phyloP scores from a whole-genome alignment of 2,888 invertebrate genomes.

The Caenorhabditis afra region DNA sequence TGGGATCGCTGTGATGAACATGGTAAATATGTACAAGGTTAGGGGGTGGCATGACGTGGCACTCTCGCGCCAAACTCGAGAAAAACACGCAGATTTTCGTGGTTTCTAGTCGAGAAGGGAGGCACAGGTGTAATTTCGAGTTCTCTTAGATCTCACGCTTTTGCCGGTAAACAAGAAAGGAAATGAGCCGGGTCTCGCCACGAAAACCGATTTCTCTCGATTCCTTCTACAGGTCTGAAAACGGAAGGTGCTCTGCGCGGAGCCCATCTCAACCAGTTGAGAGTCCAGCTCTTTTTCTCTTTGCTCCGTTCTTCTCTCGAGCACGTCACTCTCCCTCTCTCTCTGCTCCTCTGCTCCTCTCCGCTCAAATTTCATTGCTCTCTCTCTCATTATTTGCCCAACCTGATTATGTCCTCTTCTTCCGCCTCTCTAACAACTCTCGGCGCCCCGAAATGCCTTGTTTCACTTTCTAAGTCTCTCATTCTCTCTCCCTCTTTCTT shows the following conservation, averaged over 20 bases:
- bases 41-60: not conserved
- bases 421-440: no score
- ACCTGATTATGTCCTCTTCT: conserved; percentile 52
- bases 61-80: not conserved
- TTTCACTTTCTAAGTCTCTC: conserved; percentile 23
- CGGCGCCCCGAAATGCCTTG: not conserved
- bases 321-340: not conserved
- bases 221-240: no score
- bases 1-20: no score
- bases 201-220: no score
- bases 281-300: not conserved
- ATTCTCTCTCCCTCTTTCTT: conserved; percentile 5
- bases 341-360: conserved; percentile 10
- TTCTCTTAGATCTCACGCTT: conserved; percentile 2
- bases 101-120: no score
- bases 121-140: conserved; percentile 1
- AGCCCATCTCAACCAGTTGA: no score
- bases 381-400: conserved; percentile 44
- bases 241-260: no score
- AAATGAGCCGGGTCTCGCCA: no score
- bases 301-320: not conserved
- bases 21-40: no score
- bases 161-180: no score
- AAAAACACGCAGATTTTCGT: not conserved
- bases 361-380: conserved; percentile 17